Percentiles rank a stretch among this genome's conserved stretches.
Conservation (phyloP, 2,797 vertebrate genomes). For the Cyprinodon diabolis region DNA sequence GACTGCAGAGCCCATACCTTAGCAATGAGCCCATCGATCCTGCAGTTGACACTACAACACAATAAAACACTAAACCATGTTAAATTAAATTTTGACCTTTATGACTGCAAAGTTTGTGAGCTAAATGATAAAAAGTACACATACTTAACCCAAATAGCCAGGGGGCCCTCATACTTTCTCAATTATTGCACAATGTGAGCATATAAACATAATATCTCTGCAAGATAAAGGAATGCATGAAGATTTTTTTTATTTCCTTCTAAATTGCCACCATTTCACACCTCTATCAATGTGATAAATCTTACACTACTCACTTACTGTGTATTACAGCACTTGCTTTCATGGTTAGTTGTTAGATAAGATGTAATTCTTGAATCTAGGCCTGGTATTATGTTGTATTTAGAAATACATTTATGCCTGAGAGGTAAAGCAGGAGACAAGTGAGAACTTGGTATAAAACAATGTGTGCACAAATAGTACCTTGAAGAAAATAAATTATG, state of each 20-base stretch:
- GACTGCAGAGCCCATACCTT: conserved; percentile 63
- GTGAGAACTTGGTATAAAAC: conserved; percentile 65
- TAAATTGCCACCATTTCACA: conserved; percentile 72
- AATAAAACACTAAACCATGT: conserved; percentile 80
- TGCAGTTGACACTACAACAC: conserved; percentile 76
- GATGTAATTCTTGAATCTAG: conserved; percentile 59
- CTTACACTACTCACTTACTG: conserved; percentile 55
- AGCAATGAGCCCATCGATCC: conserved; percentile 78
- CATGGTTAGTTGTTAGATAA: conserved; percentile 72
- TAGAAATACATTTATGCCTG: conserved; percentile 69
- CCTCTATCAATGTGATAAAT: conserved; percentile 73
- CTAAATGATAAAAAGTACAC: conserved; percentile 75
- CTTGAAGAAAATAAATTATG: conserved; percentile 85
- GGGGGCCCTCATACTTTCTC: conserved; percentile 80
- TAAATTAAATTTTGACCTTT: conserved; percentile 86
- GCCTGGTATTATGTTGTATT: conserved; percentile 72
- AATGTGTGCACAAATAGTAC: conserved; percentile 66
- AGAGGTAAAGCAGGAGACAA: conserved; percentile 58
- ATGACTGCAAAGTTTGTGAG: conserved; percentile 73
- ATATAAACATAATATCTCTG: conserved; percentile 71
- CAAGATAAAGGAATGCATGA: conserved; percentile 66
- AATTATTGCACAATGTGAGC: conserved; percentile 71
- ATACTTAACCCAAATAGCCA: conserved; percentile 82
- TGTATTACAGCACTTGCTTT: conserved; percentile 67
- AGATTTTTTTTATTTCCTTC: conserved; percentile 61